Evolutionary conservation across 2,888 invertebrate species (phyloP).

Genomic region (Aricia artaxerxes): DNA sequence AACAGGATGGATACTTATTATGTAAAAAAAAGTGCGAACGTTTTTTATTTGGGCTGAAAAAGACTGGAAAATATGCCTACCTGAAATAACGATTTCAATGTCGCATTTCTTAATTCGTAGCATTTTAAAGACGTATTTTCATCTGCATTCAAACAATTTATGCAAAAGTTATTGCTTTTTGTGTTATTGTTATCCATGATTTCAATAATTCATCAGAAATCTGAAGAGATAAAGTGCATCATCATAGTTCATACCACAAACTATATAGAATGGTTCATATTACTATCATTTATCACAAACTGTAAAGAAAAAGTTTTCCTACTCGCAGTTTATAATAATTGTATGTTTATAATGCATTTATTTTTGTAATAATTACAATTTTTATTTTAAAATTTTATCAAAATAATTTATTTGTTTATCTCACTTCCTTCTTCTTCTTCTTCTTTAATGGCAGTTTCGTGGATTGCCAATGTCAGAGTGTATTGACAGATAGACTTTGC

Average conservation of each 20-base stretch:
- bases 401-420: no score
- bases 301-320: not conserved
- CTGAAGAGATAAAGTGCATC: not conserved
- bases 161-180: constrained; percentile 44
- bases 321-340: not conserved
- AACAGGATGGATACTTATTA: not conserved
- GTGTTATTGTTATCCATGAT: not conserved
- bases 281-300: no score
- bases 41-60: not conserved
- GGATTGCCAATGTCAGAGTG: no score
- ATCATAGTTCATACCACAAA: no score
- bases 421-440: no score
- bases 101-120: constrained; percentile 50
- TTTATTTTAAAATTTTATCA: no score
- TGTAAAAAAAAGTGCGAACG: no score
- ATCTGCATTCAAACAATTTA: constrained; percentile 54
- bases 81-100: constrained; percentile 57
- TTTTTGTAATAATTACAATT: no score
- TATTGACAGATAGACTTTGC: no score
- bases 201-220: not conserved
- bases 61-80: constrained; percentile 44
- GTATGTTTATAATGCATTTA: not conserved
- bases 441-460: no score
- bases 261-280: no score
- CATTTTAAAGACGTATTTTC: constrained; percentile 47